Base-by-base conservation (phyloP, 2,888 invertebrate genomes). In the Pseudococcus longispinus region DNA sequence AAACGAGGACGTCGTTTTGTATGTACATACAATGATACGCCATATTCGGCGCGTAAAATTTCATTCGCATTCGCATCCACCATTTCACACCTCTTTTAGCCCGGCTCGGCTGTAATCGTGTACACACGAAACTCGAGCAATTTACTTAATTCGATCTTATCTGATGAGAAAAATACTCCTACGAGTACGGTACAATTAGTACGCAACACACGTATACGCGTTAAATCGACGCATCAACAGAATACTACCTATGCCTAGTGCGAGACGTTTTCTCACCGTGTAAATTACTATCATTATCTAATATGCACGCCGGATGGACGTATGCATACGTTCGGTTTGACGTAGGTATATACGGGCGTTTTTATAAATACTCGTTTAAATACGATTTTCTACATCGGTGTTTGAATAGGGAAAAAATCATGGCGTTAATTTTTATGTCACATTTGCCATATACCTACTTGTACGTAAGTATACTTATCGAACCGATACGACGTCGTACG, bases 101-200 rank as follows among this genome's bases (percentile, higher is more conserved):
- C 74, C 37, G n/a, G n/a, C n/a, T n/a, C n/a, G 20, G 29, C 26
- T 29, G 15, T 70, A 70, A 26, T n/a, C 29, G 29, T 70, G 29
- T 18, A 3, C 15, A 70, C 13, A n/a, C 37, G 74, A 74, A 32
- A 74, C 32, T 74, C 37, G 74, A 74, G 74, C 74, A 74, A 74
- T 74, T 74, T 74, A 74, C 74, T 74, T 74, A 74, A 74, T 74
- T 74, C 15, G 74, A 74, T 74, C 74, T 74, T 74, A 74, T 74
- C 74, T 65, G 8, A 15, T 65, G 8, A 15, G 65, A 32, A 74
- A 74, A 32, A 32, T 74, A 32, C 74, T 5, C 44, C 5, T 37
- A 37, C 37, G 37, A 37, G 44, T 46, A 46, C 37, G 37, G 37
- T 37, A 37, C 37, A 37, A 37, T 37, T 37, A 37, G 37, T 9